These are phyloP conservation scores for Folsomia manolachei DNA, from an alignment of 2,888 invertebrate species.

Conservation along the genomic window DNA sequence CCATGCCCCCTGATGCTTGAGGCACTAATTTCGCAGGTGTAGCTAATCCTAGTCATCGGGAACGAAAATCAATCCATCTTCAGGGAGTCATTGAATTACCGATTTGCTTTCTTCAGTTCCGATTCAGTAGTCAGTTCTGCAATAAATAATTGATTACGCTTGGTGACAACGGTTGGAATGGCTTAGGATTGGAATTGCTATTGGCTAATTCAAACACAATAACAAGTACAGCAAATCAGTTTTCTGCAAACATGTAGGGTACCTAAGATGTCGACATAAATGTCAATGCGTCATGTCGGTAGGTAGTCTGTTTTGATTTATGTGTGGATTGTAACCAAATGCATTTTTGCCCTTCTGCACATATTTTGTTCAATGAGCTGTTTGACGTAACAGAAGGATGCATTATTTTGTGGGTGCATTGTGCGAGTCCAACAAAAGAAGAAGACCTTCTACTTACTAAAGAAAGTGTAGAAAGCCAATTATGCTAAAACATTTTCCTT, in stretches of 20 bases:
- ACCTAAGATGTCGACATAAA: neutral
- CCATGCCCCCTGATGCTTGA: constrained; percentile 18
- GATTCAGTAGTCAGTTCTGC: neutral
- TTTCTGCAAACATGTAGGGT: too few relatives aligned
- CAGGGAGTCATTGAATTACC: neutral
- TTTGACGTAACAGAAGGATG: too few relatives aligned
- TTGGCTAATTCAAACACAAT: too few relatives aligned
- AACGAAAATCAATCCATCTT: neutral
- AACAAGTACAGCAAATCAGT: too few relatives aligned
- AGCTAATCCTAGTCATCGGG: neutral
- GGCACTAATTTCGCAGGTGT: neutral
- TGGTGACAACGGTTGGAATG: neutral
- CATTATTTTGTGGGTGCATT: neutral
- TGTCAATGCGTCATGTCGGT: neutral
- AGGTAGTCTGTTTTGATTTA: neutral
- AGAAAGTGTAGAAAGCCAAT: neutral
- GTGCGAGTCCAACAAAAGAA: neutral
- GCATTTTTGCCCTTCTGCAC: too few relatives aligned
- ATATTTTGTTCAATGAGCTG: too few relatives aligned
- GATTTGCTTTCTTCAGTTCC: constrained; percentile 3
- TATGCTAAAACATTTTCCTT: constrained; percentile 1
- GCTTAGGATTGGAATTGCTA: too few relatives aligned
- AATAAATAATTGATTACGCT: neutral
- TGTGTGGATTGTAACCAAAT: neutral
- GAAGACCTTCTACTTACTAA: neutral